A percentile compares a stretch with the other conserved stretches of the same genome.
Evolutionary conservation across 1,140 invertebrate genomes (phyloP).

Genomic region (Trichonephila clavipes): DNA sequence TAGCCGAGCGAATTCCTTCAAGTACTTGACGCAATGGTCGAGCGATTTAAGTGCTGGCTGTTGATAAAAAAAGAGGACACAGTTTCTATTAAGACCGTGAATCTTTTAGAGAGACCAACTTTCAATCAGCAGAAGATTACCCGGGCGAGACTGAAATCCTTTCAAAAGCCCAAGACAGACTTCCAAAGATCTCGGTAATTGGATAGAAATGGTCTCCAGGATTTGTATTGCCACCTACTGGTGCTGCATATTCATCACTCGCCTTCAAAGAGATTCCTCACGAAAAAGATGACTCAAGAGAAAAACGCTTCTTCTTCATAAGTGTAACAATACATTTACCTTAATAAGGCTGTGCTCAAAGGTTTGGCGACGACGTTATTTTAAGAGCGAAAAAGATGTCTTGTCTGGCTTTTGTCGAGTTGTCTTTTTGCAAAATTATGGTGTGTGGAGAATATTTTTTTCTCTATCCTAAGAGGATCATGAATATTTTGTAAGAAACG

Average conservation of each 20-base stretch:
- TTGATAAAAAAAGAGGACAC: slow-evolving; percentile 56
- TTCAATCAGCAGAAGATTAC: slow-evolving; percentile 75
- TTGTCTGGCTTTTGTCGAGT: neutral
- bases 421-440: slow-evolving; percentile 9
- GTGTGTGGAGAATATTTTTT: neutral
- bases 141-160: slow-evolving; percentile 49
- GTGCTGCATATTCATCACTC: slow-evolving; percentile 39
- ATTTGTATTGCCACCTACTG: slow-evolving; percentile 62
- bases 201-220: slow-evolving; percentile 64
- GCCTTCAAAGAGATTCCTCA: slow-evolving; percentile 20
- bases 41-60: slow-evolving; percentile 68
- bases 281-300: slow-evolving; percentile 18
- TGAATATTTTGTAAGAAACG: slow-evolving; percentile 4
- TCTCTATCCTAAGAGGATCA: slow-evolving; percentile 4
- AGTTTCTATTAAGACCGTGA: slow-evolving; percentile 74
- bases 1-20: slow-evolving; percentile 49
- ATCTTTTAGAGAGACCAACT: slow-evolving; percentile 69
- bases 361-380: neutral
- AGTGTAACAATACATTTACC: slow-evolving; percentile 62
- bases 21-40: slow-evolving; percentile 71
- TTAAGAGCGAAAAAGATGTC: slow-evolving; percentile 13
- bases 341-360: slow-evolving; percentile 32
- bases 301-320: slow-evolving; percentile 47
- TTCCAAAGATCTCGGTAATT: slow-evolving; percentile 73
- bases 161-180: slow-evolving; percentile 61